Evolutionary conservation across 1,140 invertebrate species (phyloP).

Genomic region (Chymomyza costata): DNA sequence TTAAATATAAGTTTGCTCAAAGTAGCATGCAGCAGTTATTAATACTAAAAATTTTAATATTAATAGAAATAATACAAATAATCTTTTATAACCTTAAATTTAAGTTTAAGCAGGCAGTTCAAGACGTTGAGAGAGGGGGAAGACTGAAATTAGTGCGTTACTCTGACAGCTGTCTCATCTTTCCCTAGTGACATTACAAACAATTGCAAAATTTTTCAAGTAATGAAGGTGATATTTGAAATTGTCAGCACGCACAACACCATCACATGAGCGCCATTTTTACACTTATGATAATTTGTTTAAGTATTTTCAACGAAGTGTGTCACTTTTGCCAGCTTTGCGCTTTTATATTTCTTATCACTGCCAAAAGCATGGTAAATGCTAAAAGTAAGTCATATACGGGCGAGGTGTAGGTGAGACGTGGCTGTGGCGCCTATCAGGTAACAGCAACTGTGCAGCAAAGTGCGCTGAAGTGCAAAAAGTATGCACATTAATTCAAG

Average conservation of each 20-base stretch:
- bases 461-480: conserved; percentile 51
- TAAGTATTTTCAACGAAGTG: conserved; percentile 48
- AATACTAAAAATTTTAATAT: too few species aligned
- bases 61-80: too few species aligned
- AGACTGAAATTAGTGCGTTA: conserved; percentile 15
- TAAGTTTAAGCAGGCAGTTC: conserved; percentile 51
- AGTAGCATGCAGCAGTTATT: too few species aligned
- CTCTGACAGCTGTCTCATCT: conserved; percentile 5
- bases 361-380: conserved; percentile 11
- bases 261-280: background rate
- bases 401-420: background rate
- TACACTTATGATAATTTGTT: conserved; percentile 55
- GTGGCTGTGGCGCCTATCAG: conserved; percentile 48
- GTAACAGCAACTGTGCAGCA: conserved; percentile 62
- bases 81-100: too few species aligned
- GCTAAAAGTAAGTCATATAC: background rate
- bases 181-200: too few species aligned
- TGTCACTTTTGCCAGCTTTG: conserved; percentile 38
- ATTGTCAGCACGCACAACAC: background rate
- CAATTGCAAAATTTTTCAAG: conserved; percentile 10
- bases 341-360: conserved; percentile 21
- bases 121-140: background rate
- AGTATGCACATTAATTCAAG: conserved; percentile 73
- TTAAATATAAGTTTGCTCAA: too few species aligned
- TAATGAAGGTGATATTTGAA: conserved; percentile 8